Evolutionary conservation across 2,113 vertebrate species (phyloP), one percentile per base, ranked within the genome.

Genomic region (Aegotheles bennettii): DNA sequence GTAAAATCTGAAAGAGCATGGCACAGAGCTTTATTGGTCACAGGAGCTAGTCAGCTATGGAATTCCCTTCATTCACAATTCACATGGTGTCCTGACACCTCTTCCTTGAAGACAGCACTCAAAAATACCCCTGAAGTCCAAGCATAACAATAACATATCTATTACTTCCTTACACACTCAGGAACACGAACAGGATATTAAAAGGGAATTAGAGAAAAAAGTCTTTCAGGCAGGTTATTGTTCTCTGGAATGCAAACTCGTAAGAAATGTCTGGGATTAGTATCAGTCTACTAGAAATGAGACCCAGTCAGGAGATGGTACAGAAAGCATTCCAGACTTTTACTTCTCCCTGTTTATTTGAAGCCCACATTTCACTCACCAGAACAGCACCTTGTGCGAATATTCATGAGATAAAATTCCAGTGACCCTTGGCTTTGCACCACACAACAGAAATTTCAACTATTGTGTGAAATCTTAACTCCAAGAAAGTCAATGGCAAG

Each of bases 191-290:
- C 68, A 85, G 93, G 90, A 87, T 95, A 93, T 94, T 91, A 92
- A 93, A 95, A 93, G 45, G n/a, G 84, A 93, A 90, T 85, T 95
- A 95, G 67, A 73, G 92, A 88, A 95, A 95, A 91, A 50, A 36
- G 67, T 65, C 75, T 80, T 95, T 90, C 84, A 94, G 78, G 53
- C 89, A 87, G 26, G 63, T 93, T 95, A 89, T 85, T 95, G 43
- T 75, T 91, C 82, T 93, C 84, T 69, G 90, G 90, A 95, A 95
- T 93, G 90, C 24, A 90, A 76, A 84, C 42, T 94, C 42, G 6
- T 88, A 85, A 91, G 71, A 94, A 83, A 93, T 80, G 54, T 79
- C 65, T 79, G 87, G 84, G 67, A 82, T 61, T 83, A 89, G 74
- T 64, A 76, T 91, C 78, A 89, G 36, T 24, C 76, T 77, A 43